These are phyloP conservation scores for Linurgus olivaceus DNA, from an alignment of 2,797 vertebrate genomes.

Conservation along the genomic window DNA sequence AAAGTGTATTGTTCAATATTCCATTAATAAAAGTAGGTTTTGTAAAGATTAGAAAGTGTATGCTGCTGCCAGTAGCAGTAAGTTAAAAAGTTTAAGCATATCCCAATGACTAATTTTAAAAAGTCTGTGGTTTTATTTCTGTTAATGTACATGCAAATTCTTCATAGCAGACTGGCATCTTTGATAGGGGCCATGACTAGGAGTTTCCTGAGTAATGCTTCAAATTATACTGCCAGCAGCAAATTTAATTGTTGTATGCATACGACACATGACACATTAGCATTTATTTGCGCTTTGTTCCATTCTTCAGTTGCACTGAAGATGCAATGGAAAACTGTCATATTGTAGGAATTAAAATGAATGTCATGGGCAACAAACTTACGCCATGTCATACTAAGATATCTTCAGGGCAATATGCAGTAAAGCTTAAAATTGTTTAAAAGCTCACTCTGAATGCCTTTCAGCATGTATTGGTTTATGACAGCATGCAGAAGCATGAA, in stretches of 20 bases:
- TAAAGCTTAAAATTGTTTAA: constrained; percentile 10
- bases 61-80: not conserved
- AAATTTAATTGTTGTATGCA: constrained; percentile 35
- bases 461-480: not conserved
- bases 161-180: not conserved
- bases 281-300: constrained; percentile 29
- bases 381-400: not conserved
- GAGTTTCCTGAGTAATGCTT: not conserved
- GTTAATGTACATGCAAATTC: not conserved
- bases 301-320: not conserved
- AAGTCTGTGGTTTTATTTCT: not conserved
- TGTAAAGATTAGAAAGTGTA: not conserved
- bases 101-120: not conserved
- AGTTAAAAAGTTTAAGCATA: not conserved
- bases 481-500: not conserved
- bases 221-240: not conserved
- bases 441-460: not conserved
- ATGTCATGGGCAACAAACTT: constrained; percentile 5
- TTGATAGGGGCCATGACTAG: not conserved
- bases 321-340: constrained; percentile 2
- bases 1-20: not conserved
- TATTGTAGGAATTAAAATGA: not conserved
- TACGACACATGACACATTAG: not conserved
- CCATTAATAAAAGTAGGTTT: not conserved
- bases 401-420: not conserved